These are phyloP conservation scores for Lagopus muta DNA, from an alignment of 2,113 vertebrate genomes.

Conservation along the genomic window DNA sequence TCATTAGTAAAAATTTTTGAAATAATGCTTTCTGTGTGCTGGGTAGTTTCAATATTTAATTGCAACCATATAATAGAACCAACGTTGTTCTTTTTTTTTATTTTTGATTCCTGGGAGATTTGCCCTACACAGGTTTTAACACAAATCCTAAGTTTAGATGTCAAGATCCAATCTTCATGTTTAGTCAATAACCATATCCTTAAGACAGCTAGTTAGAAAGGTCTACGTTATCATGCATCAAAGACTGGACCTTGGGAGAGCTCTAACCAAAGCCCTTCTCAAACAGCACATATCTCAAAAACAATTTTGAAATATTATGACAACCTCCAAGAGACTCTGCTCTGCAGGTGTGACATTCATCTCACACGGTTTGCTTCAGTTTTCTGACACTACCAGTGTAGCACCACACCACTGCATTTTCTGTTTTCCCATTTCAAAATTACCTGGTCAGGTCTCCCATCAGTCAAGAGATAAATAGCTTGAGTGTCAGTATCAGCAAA, in stretches of 20 bases:
- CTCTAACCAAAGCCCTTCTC: background rate
- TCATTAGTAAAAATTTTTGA: background rate
- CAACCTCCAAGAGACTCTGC: background rate
- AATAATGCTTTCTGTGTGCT: background rate
- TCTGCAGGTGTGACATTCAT: background rate
- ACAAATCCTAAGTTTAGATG: background rate
- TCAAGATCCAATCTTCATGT: background rate
- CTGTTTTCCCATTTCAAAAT: background rate
- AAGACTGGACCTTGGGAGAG: background rate
- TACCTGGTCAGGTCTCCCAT: slow-evolving; percentile 88
- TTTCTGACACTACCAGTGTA: background rate
- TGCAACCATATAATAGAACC: background rate
- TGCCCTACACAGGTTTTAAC: background rate
- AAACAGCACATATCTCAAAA: background rate
- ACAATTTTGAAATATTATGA: background rate
- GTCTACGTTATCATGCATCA: background rate
- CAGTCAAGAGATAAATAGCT: slow-evolving; percentile 84
- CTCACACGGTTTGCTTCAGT: background rate
- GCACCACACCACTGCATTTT: background rate
- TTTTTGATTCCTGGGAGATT: background rate
- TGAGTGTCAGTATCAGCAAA: slow-evolving; percentile 77
- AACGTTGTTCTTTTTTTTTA: background rate
- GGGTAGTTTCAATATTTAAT: background rate
- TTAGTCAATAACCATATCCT: background rate
- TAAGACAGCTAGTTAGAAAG: background rate